phyloP scores from a whole-genome alignment of 2,797 vertebrate species.

The Artibeus jamaicensis region DNA sequence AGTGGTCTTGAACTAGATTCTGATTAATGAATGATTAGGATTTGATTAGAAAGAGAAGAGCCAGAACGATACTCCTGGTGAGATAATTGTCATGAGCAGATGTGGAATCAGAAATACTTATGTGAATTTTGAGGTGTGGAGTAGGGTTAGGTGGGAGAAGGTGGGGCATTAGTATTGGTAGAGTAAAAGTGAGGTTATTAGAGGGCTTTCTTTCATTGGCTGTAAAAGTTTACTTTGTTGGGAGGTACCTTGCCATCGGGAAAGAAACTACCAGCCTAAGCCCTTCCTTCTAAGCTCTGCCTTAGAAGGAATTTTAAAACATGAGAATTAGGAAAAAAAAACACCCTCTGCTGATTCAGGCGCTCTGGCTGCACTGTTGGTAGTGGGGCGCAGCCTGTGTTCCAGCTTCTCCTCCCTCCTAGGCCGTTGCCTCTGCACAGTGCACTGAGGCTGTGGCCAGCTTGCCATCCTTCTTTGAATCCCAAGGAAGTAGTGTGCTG shows the following conservation, averaged over 20 bases:
- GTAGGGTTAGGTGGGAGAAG: background rate
- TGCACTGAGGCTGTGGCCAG: fast-evolving
- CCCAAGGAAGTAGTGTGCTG: no score
- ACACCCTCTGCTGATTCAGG: background rate
- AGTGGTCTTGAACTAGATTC: background rate
- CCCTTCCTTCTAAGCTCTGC: background rate
- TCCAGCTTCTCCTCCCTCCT: background rate
- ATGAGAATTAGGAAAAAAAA: no score
- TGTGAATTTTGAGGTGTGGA: background rate
- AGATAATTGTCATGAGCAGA: background rate
- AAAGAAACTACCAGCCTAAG: background rate
- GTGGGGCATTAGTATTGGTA: background rate
- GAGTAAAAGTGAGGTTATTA: background rate
- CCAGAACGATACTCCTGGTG: background rate
- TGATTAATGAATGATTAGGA: background rate
- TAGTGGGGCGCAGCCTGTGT: fast-evolving
- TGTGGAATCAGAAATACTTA: background rate
- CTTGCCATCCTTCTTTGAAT: background rate
- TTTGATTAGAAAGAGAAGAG: background rate
- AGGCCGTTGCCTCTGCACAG: background rate
- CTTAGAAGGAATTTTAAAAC: background rate
- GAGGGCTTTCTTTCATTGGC: background rate
- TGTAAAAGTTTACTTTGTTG: background rate
- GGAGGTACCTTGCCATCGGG: background rate
- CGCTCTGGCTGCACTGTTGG: background rate